Percentiles rank a stretch among this genome's conserved stretches.
phyloP scores from a whole-genome alignment of 2,113 vertebrate genomes.

The Tenebrosternarchus preto region DNA sequence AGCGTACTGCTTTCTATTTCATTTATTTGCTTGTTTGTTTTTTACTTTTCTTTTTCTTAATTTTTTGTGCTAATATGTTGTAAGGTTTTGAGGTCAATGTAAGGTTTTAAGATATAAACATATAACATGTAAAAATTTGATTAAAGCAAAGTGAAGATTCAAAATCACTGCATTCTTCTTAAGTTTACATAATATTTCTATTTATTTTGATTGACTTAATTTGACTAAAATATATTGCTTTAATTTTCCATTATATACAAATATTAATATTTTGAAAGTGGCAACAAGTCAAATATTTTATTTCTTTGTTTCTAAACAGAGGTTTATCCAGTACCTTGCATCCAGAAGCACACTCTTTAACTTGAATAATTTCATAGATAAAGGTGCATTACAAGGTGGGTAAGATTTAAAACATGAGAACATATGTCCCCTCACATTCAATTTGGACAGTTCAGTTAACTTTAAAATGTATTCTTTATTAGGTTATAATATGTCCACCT shows the following conservation, averaged over 20 bases:
- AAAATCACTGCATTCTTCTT: not conserved
- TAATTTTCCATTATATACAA: too few species aligned
- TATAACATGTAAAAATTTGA: not conserved
- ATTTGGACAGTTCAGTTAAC: not conserved
- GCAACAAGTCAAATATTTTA: not conserved
- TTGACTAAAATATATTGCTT: too few species aligned
- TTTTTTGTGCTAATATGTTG: not conserved
- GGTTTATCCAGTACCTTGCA: constrained; percentile 93
- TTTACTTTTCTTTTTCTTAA: not conserved
- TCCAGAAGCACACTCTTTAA: constrained; percentile 94
- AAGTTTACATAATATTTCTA: too few species aligned
- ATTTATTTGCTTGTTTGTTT: constrained; percentile 7
- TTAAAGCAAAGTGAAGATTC: not conserved
- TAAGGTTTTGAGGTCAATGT: not conserved
- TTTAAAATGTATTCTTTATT: constrained; percentile 38
- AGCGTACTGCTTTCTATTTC: not conserved
- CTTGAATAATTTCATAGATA: constrained; percentile 95
- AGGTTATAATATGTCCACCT: constrained; percentile 95
- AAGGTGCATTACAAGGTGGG: constrained; percentile 91
- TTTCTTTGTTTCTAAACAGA: constrained; percentile 68
- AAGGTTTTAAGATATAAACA: not conserved
- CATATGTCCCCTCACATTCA: not conserved
- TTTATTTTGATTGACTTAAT: too few species aligned
- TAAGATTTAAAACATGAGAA: constrained; percentile 16
- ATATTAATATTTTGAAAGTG: not conserved